Evolutionary conservation across 2,797 vertebrate genomes (phyloP).

Genomic region (Cottoperca gobio): DNA sequence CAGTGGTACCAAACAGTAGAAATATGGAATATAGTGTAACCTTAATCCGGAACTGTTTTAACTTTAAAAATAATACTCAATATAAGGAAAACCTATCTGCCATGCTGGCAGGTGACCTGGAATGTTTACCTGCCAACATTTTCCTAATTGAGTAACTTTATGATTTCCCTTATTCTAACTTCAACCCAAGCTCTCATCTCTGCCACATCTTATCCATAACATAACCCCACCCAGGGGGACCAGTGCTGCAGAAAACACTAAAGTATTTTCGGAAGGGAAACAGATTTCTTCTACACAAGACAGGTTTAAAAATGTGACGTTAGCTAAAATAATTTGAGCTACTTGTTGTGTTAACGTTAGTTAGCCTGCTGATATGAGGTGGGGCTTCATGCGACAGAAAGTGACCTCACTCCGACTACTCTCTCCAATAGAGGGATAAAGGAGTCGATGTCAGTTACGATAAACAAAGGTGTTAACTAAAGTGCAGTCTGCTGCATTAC

Average conservation of each 20-base stretch:
- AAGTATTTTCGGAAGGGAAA: too few species aligned
- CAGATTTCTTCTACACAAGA: not conserved
- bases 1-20: too few species aligned
- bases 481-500: not conserved
- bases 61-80: too few species aligned
- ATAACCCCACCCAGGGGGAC: too few species aligned
- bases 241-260: too few species aligned
- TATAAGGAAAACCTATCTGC: too few species aligned
- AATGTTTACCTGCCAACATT: too few species aligned
- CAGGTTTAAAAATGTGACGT: not conserved
- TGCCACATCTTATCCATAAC: not conserved
- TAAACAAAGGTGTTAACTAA: not conserved
- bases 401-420: constrained; percentile 3
- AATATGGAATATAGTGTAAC: too few species aligned
- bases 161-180: not conserved
- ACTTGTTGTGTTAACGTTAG: constrained; percentile 1
- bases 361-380: constrained; percentile 34
- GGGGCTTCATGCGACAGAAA: constrained; percentile 36
- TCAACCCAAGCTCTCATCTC: not conserved
- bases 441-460: not conserved
- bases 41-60: too few species aligned
- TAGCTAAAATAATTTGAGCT: not conserved
- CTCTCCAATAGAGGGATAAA: not conserved
- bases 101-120: too few species aligned
- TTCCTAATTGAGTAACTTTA: not conserved